Evolutionary conservation across 2,888 invertebrate species (phyloP), one percentile per base, ranked within the genome.

Genomic region (Salticus scenicus): DNA sequence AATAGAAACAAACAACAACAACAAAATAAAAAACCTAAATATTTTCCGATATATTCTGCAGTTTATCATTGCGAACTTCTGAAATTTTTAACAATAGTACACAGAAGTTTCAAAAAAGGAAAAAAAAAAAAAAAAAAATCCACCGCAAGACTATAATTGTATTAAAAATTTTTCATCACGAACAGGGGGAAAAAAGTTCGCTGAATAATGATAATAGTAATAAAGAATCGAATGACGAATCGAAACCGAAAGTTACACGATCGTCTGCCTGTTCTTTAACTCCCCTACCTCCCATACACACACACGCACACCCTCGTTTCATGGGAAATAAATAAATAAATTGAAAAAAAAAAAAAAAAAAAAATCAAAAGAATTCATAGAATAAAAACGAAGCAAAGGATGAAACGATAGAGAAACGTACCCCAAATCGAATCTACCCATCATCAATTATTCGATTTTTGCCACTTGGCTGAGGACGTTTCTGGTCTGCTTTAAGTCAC

Each of bases 391-490:
- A 84, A 76, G 69, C 63, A 84, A 77, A 47, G 83, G 77, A 84
- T 84, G 75, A 84, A 77, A 72, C 73, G 83, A 84, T 84, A 84
- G 83, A 84, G 73, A 84, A 77, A 72, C 72, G 57, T 77, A 37
- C 73, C 70, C 70, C 77, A 85, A 85, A 85, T 85, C 79, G 78
- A 85, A 85, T 85, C 70, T 70, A 72, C 86, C 64, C 80, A 79
- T 80, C 86, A 86, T 86, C 86, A 86, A 86, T 86, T 86, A 86
- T 80, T 76, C 80, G 80, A 86, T 86, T 86, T 86, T 76, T 86
- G 76, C 75, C 86, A 80, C 86, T 80, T 80, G 80, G 86, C 30
- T 86, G 86, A 41, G 33, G 86, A 86, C 86, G 76, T 66, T 64
- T 72, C 71, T 30, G 66, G 86, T 86, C 86, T 86, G 86, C 72